Conservation (phyloP, 2,888 invertebrate species). For the Drosophila putrida region DNA sequence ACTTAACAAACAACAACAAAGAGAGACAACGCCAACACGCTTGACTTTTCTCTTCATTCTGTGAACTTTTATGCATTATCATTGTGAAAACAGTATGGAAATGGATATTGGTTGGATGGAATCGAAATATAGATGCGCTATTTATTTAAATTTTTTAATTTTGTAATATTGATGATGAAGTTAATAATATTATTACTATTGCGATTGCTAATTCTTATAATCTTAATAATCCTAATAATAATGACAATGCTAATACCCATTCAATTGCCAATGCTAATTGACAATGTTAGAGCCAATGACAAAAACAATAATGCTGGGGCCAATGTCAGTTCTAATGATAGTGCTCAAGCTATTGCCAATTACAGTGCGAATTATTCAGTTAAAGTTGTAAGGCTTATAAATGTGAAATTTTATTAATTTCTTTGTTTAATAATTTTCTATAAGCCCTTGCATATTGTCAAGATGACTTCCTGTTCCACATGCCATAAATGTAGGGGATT, state of each 20-base stretch:
- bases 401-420: no score
- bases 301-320: background rate
- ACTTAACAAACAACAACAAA: constrained; percentile 20
- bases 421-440: no score
- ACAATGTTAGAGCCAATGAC: background rate
- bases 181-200: no score
- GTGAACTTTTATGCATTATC: constrained; percentile 52
- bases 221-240: background rate
- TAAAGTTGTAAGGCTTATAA: no score
- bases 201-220: no score
- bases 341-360: background rate
- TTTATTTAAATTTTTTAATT: no score
- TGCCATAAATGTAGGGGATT: constrained; percentile 8
- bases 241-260: background rate
- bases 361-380: background rate
- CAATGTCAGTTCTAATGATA: background rate
- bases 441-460: background rate
- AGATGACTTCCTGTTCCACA: background rate
- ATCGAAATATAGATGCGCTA: constrained; percentile 25
- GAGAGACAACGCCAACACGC: constrained; percentile 51
- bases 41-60: constrained; percentile 36
- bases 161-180: background rate
- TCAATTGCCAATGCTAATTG: background rate
- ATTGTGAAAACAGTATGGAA: constrained; percentile 29
- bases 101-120: background rate